Percentiles rank a stretch among this genome's conserved stretches.
phyloP scores from a whole-genome alignment of 2,888 invertebrate genomes.

The Corbicula japonica region DNA sequence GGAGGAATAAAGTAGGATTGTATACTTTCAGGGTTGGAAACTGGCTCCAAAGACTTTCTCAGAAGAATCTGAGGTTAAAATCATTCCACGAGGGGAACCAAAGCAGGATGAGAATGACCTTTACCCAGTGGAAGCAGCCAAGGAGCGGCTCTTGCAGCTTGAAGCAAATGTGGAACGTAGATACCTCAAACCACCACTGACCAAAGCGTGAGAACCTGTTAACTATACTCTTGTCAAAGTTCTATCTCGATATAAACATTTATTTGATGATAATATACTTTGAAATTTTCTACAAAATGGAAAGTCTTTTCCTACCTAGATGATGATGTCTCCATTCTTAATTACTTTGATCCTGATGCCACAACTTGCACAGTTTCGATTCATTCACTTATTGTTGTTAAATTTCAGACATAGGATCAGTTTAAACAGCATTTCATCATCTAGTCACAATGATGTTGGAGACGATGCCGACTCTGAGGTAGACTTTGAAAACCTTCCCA shows the following conservation, averaged over 20 bases:
- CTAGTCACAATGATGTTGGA: constrained; percentile 19
- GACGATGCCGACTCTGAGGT: constrained; percentile 66
- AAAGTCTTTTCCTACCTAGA: too few species aligned
- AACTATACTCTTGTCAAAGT: too few species aligned
- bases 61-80: constrained; percentile 73
- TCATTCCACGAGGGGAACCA: constrained; percentile 68
- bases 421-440: constrained; percentile 73
- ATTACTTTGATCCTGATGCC: too few species aligned
- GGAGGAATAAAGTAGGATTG: too few species aligned
- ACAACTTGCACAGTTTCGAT: too few species aligned
- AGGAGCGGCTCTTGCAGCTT: constrained; percentile 92
- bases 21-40: constrained; percentile 91
- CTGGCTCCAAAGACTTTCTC: constrained; percentile 75
- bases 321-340: too few species aligned
- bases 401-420: constrained; percentile 78
- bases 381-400: too few species aligned
- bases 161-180: constrained; percentile 97
- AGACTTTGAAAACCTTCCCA: constrained; percentile 88
- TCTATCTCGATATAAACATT: too few species aligned
- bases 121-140: constrained; percentile 89
- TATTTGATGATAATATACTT: too few species aligned
- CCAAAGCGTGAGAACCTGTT: constrained; percentile 88
- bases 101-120: constrained; percentile 84
- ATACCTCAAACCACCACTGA: constrained; percentile 97
- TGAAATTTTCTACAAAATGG: too few species aligned